A percentile compares a stretch with the other conserved stretches of the same genome.
Conservation (phyloP, 2,797 vertebrate species). For the Octomys mimax region DNA sequence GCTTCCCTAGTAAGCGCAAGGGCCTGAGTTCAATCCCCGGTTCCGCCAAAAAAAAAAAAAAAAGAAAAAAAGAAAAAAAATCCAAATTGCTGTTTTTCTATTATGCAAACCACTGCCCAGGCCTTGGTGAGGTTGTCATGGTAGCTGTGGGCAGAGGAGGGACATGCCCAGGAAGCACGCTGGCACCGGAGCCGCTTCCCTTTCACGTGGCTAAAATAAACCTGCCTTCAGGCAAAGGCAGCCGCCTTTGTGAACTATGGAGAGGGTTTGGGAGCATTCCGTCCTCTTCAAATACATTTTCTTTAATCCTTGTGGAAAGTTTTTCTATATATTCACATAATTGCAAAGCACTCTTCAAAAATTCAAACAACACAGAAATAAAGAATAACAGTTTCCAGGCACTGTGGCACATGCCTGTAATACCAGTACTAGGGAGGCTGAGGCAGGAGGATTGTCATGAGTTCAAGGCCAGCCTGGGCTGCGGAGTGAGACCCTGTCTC, state of each 20-base stretch:
- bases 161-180: not conserved
- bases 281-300: not conserved
- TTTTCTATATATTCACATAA: not conserved
- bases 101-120: not conserved
- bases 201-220: not conserved
- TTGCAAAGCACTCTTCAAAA: not conserved
- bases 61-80: not conserved
- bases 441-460: not conserved
- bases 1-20: no score
- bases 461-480: not conserved
- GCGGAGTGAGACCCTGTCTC: not conserved
- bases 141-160: no score
- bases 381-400: not conserved
- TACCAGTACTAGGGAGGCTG: not conserved
- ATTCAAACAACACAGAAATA: not conserved
- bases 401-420: not conserved
- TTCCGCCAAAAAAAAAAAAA: no score
- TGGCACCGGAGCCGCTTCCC: not conserved
- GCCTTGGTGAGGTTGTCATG: not conserved
- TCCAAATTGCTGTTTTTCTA: not conserved
- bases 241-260: not conserved
- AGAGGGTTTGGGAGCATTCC: not conserved
- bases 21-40: no score
- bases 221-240: not conserved
- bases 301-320: not conserved